Percentiles rank a stretch among this genome's conserved stretches.
Conservation (phyloP, 2,888 invertebrate species). For the Dendrolimus houi region DNA sequence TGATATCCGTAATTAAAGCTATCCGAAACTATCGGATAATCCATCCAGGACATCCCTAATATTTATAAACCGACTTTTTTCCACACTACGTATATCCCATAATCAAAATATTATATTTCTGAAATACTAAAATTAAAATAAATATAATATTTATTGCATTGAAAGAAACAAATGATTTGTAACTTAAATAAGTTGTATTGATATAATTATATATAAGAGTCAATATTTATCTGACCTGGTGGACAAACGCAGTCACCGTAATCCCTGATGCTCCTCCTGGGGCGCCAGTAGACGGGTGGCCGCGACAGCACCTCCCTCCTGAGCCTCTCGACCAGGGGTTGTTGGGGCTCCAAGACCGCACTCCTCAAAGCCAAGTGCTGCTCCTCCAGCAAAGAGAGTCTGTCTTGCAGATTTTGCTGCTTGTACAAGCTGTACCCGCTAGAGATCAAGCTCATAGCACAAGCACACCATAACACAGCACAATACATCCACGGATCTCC, state of each 20-base stretch:
- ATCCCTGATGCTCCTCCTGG: conserved; percentile 70
- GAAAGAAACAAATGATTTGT: too few relatives aligned
- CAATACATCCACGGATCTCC: conserved; percentile 63
- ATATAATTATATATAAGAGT: too few relatives aligned
- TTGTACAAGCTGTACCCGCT: conserved; percentile 78
- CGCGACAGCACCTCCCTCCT: conserved; percentile 69
- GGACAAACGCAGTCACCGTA: conserved; percentile 83
- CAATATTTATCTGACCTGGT: conserved; percentile 70
- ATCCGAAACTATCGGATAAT: too few relatives aligned
- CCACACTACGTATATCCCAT: too few relatives aligned
- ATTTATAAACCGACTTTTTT: too few relatives aligned
- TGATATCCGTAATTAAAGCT: too few relatives aligned
- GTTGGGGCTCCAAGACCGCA: conserved; percentile 67
- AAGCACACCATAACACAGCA: conserved; percentile 79
- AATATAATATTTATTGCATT: too few relatives aligned
- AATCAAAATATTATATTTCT: too few relatives aligned
- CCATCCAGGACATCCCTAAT: too few relatives aligned
- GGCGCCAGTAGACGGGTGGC: conserved; percentile 44
- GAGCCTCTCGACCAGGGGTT: conserved; percentile 73
- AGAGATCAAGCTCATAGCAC: conserved; percentile 78
- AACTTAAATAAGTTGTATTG: too few relatives aligned
- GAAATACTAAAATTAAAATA: too few relatives aligned
- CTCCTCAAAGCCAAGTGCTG: conserved; percentile 72
- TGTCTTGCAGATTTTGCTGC: conserved; percentile 70
- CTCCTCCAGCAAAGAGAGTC: conserved; percentile 72